phyloP scores from a whole-genome alignment of 2,888 invertebrate species.

The Glyphotaelius pellucidus region DNA sequence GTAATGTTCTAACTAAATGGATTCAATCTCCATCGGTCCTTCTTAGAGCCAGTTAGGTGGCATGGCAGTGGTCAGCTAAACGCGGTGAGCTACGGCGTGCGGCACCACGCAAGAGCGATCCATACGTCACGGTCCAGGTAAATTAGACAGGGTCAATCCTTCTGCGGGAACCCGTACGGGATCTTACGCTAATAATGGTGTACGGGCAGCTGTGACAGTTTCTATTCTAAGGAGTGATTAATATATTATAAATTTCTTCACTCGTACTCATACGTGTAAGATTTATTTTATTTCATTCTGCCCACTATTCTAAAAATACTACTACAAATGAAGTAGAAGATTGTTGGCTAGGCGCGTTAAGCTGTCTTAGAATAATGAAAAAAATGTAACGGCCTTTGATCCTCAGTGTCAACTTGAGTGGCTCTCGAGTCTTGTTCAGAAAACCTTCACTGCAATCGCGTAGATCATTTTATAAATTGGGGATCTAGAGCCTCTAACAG shows the following conservation, averaged over 20 bases:
- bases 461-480: neutral
- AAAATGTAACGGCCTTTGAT: neutral
- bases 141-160: conserved; percentile 42
- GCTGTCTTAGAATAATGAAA: neutral
- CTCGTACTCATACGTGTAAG: neutral
- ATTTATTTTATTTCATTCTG: too few relatives aligned
- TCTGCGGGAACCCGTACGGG: neutral
- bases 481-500: neutral
- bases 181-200: neutral
- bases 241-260: neutral
- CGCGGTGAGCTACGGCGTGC: neutral
- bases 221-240: neutral
- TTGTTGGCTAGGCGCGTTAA: neutral
- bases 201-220: neutral
- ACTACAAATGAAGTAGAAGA: too few relatives aligned
- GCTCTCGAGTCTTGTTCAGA: neutral
- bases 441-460: neutral
- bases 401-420: neutral
- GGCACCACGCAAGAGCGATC: conserved; percentile 4
- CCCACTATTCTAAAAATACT: too few relatives aligned
- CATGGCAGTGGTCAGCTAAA: neutral
- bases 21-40: neutral
- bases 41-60: neutral
- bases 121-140: conserved; percentile 44
- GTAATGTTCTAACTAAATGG: neutral